Evolutionary conservation across 1,140 invertebrate species (phyloP), one percentile per base, ranked within the genome.

Genomic region (Maconellicoccus hirsutus): DNA sequence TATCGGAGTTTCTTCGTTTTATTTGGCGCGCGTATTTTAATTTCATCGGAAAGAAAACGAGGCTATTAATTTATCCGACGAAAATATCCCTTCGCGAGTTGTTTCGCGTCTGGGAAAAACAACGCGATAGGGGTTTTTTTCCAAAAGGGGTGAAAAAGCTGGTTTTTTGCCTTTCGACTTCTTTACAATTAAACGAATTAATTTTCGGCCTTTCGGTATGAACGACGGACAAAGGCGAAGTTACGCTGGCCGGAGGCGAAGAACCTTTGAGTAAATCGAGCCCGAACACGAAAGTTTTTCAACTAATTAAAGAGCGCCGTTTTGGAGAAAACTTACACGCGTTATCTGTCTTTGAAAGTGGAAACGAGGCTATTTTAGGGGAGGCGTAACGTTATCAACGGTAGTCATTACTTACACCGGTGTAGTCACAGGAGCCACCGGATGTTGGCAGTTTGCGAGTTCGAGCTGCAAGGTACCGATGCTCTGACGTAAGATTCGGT

Each of bases 281-380:
- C 29, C 29, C 42, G 42, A 52, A 52, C 42, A 3, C n/a, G 42
- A 52, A 16, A 19, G n/a, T 52, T 52, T 52, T 16, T 6, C 42
- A 52, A 19, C 42, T 52, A 52, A 52, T 52, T 52, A 52, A 4
- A 52, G 16, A 52, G 42, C 42, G 12, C 29, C 29, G 29, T 12
- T 3, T 33, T 12, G 29, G 4, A 33, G 29, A 33, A 52, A 52
- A 52, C 3, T 52, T 16, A 16, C 42, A 52, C 42, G n/a, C 42
- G 42, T 52, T 52, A 52, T 52, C 42, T 52, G 42, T 52, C 42
- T 52, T 52, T 52, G 42, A 52, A 52, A 52, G 42, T 52, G n/a
- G 42, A 52, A 52, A 52, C 42, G 42, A 8, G 3, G n/a, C n/a
- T 52, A 16, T 52, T 16, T 3, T 4, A 6, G 42, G 12, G n/a